Evolutionary conservation across 2,888 invertebrate genomes (phyloP).

Genomic region (Drosophila stalkeri): DNA sequence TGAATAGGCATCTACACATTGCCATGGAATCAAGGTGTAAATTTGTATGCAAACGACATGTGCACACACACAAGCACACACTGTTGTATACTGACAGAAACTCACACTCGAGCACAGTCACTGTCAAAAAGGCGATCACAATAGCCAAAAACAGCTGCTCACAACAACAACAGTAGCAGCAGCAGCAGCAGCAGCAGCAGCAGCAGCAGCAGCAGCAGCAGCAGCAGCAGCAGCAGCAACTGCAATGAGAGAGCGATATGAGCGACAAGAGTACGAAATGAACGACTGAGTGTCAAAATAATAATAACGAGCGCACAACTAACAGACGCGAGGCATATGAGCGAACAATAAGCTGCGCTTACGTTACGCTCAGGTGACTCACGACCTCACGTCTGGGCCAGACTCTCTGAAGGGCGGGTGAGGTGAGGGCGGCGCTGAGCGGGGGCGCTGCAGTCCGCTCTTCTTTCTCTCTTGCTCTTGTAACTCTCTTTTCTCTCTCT

Average conservation of each 20-base stretch:
- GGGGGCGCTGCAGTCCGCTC: slow-evolving; percentile 35
- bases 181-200: slow-evolving; percentile 40
- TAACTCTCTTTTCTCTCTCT: background rate
- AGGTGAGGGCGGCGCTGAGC: slow-evolving; percentile 49
- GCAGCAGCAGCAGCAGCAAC: slow-evolving; percentile 23
- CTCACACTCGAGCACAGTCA: slow-evolving; percentile 10
- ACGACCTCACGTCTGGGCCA: slow-evolving; percentile 49
- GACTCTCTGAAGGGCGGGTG: slow-evolving; percentile 51
- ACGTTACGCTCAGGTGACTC: slow-evolving; percentile 84
- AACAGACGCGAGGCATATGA: slow-evolving; percentile 44
- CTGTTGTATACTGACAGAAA: slow-evolving; percentile 6
- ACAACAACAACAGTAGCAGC: background rate
- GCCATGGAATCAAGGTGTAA: slow-evolving; percentile 64
- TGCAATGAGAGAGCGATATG: slow-evolving; percentile 43
- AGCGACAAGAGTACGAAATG: slow-evolving; percentile 8
- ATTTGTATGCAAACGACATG: slow-evolving; percentile 66
- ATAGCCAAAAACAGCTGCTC: slow-evolving; percentile 58
- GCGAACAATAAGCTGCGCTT: slow-evolving; percentile 72
- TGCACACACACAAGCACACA: slow-evolving; percentile 12
- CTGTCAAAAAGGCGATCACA: slow-evolving; percentile 49
- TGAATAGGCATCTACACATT: slow-evolving; percentile 30
- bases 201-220: background rate
- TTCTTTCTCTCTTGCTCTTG: background rate
- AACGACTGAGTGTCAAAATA: slow-evolving; percentile 50
- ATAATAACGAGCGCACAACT: slow-evolving; percentile 53